Percentiles rank a stretch among this genome's conserved stretches.
phyloP scores from a whole-genome alignment of 2,888 invertebrate species.

The Brachyptera putata region DNA sequence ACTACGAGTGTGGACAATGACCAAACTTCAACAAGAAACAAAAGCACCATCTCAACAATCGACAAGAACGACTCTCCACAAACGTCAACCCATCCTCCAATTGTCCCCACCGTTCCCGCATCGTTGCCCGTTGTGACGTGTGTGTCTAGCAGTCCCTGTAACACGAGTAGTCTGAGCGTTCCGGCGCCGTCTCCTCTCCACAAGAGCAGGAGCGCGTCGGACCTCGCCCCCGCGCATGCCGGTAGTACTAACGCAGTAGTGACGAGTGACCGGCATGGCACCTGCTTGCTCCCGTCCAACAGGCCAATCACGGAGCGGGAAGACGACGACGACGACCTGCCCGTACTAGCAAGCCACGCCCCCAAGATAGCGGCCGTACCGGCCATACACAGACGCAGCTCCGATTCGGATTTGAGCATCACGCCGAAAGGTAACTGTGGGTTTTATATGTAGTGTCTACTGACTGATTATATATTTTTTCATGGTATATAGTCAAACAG shows the following conservation, averaged over 20 bases:
- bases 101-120: too few relatives aligned
- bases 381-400: conserved; percentile 71
- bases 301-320: conserved; percentile 39
- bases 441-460: conserved; percentile 7
- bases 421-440: conserved; percentile 79
- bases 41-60: too few relatives aligned
- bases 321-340: conserved; percentile 24
- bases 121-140: too few relatives aligned
- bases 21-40: too few relatives aligned
- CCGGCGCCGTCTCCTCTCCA: conserved; percentile 28
- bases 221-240: conserved; percentile 15
- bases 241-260: conserved; percentile 15
- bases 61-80: too few relatives aligned
- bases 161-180: conserved; percentile 1
- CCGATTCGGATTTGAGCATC: conserved; percentile 89
- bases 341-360: too few relatives aligned
- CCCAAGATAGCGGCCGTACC: conserved; percentile 46
- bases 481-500: too few relatives aligned
- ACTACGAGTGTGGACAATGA: too few relatives aligned
- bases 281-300: conserved; percentile 43
- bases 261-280: conserved; percentile 39
- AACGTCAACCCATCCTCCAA: too few relatives aligned
- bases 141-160: too few relatives aligned
- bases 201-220: conserved; percentile 32
- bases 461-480: conserved; percentile 12